These are phyloP conservation scores for Cercocebus atys DNA, from an alignment of 2,113 vertebrate genomes.

Conservation along the genomic window DNA sequence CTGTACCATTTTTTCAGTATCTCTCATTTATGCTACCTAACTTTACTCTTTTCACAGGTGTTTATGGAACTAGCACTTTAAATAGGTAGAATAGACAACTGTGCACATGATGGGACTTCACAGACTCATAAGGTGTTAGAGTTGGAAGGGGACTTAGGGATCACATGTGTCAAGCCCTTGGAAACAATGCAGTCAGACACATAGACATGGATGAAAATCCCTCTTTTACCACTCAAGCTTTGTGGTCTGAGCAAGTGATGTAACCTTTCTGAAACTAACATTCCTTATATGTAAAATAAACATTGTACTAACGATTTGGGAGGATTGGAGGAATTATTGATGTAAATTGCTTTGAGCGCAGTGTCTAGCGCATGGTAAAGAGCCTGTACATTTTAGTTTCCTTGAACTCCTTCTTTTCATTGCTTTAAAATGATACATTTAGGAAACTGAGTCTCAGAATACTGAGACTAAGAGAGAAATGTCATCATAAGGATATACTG, in stretches of 20 bases:
- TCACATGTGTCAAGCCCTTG: background rate
- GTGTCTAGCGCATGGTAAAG: background rate
- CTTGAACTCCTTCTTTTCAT: slow-evolving; percentile 21
- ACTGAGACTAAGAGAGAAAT: slow-evolving; percentile 18
- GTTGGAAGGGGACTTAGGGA: background rate
- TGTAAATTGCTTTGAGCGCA: slow-evolving; percentile 20
- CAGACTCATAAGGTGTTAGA: background rate
- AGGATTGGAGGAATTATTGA: slow-evolving; percentile 20
- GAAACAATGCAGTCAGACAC: background rate
- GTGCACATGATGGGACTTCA: background rate
- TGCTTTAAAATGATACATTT: slow-evolving; percentile 47
- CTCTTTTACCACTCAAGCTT: background rate
- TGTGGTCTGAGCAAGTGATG: background rate
- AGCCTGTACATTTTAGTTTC: slow-evolving; percentile 19
- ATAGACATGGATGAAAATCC: background rate
- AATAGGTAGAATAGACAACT: background rate
- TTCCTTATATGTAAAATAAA: slow-evolving; percentile 14
- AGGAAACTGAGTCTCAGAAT: background rate
- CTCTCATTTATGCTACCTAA: background rate
- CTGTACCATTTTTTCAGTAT: background rate
- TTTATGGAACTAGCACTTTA: slow-evolving; percentile 14
- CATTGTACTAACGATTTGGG: slow-evolving; percentile 30
- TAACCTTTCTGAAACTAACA: slow-evolving; percentile 1
- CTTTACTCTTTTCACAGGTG: slow-evolving; percentile 38
- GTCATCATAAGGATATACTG: background rate